Percentiles rank a stretch among this genome's conserved stretches.
These are phyloP conservation scores for Hippocampus zosterae DNA, from an alignment of 2,113 vertebrate species.

Conservation along the genomic window DNA sequence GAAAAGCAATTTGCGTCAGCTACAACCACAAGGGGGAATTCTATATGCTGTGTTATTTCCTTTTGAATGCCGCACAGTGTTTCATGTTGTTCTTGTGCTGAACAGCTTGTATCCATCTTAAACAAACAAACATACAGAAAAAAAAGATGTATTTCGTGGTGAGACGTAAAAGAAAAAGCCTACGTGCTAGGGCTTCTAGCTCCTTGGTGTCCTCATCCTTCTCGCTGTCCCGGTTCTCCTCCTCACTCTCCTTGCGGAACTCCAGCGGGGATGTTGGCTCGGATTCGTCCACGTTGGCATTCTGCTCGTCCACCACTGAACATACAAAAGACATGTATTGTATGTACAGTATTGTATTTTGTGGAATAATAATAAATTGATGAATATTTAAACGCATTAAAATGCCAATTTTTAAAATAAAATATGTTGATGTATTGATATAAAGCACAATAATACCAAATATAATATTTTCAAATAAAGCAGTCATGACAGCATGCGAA, in stretches of 20 bases:
- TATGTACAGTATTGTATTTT: not conserved
- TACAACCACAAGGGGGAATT: conserved; percentile 42
- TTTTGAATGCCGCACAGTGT: not conserved
- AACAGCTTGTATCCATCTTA: not conserved
- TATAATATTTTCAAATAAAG: too few species aligned
- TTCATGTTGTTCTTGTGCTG: not conserved
- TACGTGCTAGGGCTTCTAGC: conserved; percentile 72
- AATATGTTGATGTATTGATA: too few species aligned
- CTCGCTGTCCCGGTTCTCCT: conserved; percentile 84
- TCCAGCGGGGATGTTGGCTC: conserved; percentile 74
- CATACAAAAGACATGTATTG: not conserved
- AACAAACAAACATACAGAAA: too few species aligned
- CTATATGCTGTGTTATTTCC: conserved; percentile 6
- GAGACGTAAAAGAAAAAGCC: conserved; percentile 34
- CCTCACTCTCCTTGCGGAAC: conserved; percentile 80
- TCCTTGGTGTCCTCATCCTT: conserved; percentile 91
- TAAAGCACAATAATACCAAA: too few species aligned
- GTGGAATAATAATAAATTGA: too few species aligned
- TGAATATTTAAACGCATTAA: too few species aligned
- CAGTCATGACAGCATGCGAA: too few species aligned
- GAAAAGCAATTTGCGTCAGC: conserved; percentile 61
- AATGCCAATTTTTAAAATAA: too few species aligned
- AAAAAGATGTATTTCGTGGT: not conserved
- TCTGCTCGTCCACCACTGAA: conserved; percentile 91
- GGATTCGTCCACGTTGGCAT: conserved; percentile 78